Percentiles rank a stretch among this genome's conserved stretches.
Evolutionary conservation across 2,797 vertebrate genomes (phyloP).

Genomic region (Microctenopoma stevenorrisi): DNA sequence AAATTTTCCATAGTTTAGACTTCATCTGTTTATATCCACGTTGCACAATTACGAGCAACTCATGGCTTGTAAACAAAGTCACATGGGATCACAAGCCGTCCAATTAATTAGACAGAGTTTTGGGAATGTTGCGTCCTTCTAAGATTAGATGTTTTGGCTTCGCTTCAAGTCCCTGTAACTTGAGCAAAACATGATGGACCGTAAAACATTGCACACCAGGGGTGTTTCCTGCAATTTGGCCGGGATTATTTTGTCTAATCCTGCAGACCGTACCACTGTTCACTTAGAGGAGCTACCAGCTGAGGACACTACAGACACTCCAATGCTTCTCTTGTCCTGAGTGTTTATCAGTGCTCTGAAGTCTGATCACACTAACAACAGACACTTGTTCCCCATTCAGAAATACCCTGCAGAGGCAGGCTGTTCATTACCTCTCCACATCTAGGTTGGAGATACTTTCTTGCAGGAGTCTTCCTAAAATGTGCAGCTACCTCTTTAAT

Average conservation of each 20-base stretch:
- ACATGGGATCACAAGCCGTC: constrained; percentile 24
- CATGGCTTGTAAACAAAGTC: constrained; percentile 31
- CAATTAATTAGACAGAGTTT: constrained; percentile 33
- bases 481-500: too few species aligned
- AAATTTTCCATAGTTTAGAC: neutral
- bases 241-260: constrained; percentile 14
- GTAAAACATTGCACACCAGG: constrained; percentile 28
- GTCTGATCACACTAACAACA: constrained; percentile 28
- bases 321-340: constrained; percentile 1
- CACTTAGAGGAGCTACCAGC: neutral
- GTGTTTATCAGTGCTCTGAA: neutral
- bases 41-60: constrained; percentile 30
- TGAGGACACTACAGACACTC: constrained; percentile 13
- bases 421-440: neutral
- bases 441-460: constrained; percentile 7
- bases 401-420: neutral
- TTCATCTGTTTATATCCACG: constrained; percentile 30
- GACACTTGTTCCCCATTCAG: constrained; percentile 1
- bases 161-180: constrained; percentile 2
- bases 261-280: neutral
- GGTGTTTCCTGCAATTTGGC: constrained; percentile 29
- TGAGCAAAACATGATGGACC: neutral
- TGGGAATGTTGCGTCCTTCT: constrained; percentile 22
- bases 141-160: constrained; percentile 23
- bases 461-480: too few species aligned